Evolutionary conservation across 2,797 vertebrate genomes (phyloP).

Genomic region (Acanthopagrus latus): DNA sequence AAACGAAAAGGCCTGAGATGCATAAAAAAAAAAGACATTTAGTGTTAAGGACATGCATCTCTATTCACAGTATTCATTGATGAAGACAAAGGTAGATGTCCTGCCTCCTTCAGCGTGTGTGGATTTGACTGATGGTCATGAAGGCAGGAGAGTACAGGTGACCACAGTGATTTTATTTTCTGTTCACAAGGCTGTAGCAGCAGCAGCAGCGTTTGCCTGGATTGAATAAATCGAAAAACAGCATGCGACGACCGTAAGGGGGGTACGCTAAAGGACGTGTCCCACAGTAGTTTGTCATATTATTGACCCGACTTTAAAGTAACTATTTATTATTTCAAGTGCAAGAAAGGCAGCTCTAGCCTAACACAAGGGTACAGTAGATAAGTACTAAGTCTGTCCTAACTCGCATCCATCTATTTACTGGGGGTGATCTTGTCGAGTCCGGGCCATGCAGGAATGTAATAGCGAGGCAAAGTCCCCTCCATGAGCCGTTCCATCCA

Average conservation of each 20-base stretch:
- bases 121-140: constrained; percentile 14
- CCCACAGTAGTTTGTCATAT: constrained; percentile 37
- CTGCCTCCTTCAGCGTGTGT: constrained; percentile 24
- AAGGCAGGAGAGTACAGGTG: constrained; percentile 37
- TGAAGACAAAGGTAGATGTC: constrained; percentile 33
- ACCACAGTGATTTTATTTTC: constrained; percentile 69
- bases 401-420: constrained; percentile 70
- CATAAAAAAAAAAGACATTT: constrained; percentile 54
- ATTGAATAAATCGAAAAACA: constrained; percentile 41
- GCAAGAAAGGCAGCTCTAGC: constrained; percentile 43
- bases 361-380: constrained; percentile 17
- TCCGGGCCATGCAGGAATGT: constrained; percentile 94
- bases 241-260: constrained; percentile 56
- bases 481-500: constrained; percentile 99
- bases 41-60: constrained; percentile 72
- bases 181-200: constrained; percentile 55
- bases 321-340: constrained; percentile 56
- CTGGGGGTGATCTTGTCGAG: constrained; percentile 88
- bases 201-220: constrained; percentile 58
- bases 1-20: constrained; percentile 37
- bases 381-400: constrained; percentile 21
- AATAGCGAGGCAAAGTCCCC: constrained; percentile 95
- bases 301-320: constrained; percentile 33
- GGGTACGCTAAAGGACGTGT: constrained; percentile 19
- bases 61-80: constrained; percentile 77